Conservation (phyloP, 2,797 vertebrate genomes). For the Mus spretus region DNA sequence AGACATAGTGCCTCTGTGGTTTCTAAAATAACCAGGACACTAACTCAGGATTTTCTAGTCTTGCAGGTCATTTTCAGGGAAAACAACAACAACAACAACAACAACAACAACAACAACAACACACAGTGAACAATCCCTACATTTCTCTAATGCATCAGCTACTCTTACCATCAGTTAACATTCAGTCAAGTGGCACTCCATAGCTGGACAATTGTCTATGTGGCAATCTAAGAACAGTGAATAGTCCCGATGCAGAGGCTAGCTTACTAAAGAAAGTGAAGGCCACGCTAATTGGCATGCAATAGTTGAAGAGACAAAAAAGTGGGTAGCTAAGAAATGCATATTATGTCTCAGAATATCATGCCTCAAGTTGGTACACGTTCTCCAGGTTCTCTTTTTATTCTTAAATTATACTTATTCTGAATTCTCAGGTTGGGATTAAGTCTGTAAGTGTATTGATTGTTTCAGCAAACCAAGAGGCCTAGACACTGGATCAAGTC, state of each 20-base stretch:
- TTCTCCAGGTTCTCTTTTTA: background rate
- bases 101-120: too few relatives aligned
- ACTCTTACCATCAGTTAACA: background rate
- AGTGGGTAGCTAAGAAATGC: background rate
- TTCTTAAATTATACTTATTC: background rate
- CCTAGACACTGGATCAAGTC: background rate
- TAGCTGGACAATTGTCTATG: background rate
- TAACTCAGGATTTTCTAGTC: background rate
- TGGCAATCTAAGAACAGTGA: background rate
- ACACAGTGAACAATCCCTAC: background rate
- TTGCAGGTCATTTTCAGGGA: background rate
- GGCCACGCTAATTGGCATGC: background rate
- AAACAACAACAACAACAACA: background rate
- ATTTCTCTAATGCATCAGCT: conserved; percentile 10
- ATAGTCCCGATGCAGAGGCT: background rate
- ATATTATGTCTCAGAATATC: background rate
- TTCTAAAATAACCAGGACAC: conserved; percentile 41
- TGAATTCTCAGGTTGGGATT: background rate
- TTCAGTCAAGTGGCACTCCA: background rate
- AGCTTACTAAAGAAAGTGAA: background rate
- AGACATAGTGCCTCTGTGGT: background rate
- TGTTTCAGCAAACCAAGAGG: background rate
- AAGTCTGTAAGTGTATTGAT: background rate
- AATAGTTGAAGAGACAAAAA: background rate
- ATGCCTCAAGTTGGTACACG: background rate